A percentile compares a stretch with the other conserved stretches of the same genome.
These are phyloP conservation scores for Pollenia amentaria DNA, from an alignment of 2,888 invertebrate genomes.

Conservation along the genomic window DNA sequence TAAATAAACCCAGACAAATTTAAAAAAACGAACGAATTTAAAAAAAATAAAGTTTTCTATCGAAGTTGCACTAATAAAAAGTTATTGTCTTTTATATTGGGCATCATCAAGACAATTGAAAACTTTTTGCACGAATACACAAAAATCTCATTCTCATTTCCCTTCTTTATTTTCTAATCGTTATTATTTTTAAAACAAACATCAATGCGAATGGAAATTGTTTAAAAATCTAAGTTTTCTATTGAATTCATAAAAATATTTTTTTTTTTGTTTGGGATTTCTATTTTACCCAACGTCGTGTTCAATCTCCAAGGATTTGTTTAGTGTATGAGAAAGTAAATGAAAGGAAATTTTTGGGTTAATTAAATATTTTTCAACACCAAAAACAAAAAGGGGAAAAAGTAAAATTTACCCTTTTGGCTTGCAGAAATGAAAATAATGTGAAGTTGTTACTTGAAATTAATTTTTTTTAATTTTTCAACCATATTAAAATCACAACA, in stretches of 20 bases:
- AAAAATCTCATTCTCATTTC: slow-evolving; percentile 23
- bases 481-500: slow-evolving; percentile 5
- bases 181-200: not conserved
- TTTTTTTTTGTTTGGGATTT: not conserved
- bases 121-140: slow-evolving; percentile 23
- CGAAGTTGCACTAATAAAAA: not conserved
- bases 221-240: not conserved
- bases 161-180: not conserved
- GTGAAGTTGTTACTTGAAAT: slow-evolving; percentile 31
- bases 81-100: not conserved
- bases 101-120: not conserved
- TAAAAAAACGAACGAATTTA: not conserved
- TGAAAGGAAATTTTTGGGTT: slow-evolving; percentile 23
- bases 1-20: slow-evolving; percentile 25
- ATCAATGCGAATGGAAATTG: not conserved
- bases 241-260: not conserved
- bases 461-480: slow-evolving; percentile 17
- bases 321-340: slow-evolving; percentile 1
- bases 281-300: not conserved
- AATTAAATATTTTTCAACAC: slow-evolving; percentile 58
- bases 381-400: not conserved
- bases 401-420: slow-evolving; percentile 36
- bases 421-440: slow-evolving; percentile 15
- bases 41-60: not conserved
- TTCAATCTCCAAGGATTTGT: slow-evolving; percentile 9